Conservation (phyloP, 92 coral and sea anemone species). For the Diadumene lineata region DNA sequence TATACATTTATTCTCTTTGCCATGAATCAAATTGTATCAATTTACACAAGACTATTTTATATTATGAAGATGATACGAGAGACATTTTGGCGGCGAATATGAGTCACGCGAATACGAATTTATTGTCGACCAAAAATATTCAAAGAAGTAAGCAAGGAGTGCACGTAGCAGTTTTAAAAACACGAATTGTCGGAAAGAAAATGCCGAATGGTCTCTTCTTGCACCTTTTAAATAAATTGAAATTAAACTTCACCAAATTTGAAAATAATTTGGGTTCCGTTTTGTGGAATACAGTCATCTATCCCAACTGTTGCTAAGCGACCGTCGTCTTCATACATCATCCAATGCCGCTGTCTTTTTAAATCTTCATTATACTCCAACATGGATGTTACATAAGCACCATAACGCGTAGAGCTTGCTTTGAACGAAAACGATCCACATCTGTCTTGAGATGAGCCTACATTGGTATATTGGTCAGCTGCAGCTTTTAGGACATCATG, state of each 20-base stretch:
- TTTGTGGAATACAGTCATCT: slow-evolving; percentile 10
- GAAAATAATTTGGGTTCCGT: slow-evolving; percentile 14
- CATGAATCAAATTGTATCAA: no score
- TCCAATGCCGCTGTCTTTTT: slow-evolving; percentile 1
- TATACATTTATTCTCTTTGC: no score
- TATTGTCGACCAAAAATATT: no score
- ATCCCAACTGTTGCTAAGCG: slow-evolving; percentile 27
- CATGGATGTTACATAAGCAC: slow-evolving; percentile 4
- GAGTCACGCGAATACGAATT: no score
- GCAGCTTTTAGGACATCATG: slow-evolving; percentile 17
- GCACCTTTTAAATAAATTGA: background rate
- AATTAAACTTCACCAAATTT: background rate
- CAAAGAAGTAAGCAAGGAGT: no score
- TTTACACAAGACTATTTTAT: no score
- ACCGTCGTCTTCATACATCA: slow-evolving; percentile 7
- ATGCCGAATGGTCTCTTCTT: background rate
- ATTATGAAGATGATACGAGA: no score
- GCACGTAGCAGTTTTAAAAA: no score
- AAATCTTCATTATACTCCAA: background rate
- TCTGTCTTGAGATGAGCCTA: background rate
- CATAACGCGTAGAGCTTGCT: slow-evolving; percentile 15
- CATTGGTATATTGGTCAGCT: background rate
- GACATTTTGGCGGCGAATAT: no score
- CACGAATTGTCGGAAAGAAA: background rate
- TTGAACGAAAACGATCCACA: slow-evolving; percentile 1